These are phyloP conservation scores for Drosophila bocki DNA, from an alignment of 1,140 invertebrate genomes.

Conservation along the genomic window DNA sequence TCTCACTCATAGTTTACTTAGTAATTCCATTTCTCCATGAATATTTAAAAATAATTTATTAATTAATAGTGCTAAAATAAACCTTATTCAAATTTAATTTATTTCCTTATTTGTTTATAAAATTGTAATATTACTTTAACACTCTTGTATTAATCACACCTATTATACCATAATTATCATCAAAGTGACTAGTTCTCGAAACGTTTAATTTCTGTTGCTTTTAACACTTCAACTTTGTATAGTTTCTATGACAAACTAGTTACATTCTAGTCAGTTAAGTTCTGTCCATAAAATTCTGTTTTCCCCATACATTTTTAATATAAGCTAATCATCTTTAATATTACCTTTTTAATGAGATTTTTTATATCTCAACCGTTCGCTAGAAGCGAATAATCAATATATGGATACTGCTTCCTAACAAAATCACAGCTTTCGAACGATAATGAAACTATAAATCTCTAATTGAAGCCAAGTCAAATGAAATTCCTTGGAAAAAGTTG, in stretches of 20 bases:
- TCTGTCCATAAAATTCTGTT: slow-evolving; percentile 13
- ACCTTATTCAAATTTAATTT: background rate
- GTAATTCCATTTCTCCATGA: too few relatives aligned
- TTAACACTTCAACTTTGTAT: background rate
- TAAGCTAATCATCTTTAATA: slow-evolving; percentile 10
- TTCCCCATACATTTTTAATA: slow-evolving; percentile 1
- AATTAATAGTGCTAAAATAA: too few relatives aligned
- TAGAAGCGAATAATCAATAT: slow-evolving; percentile 22
- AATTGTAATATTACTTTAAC: background rate
- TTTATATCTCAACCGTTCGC: background rate
- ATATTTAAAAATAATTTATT: too few relatives aligned
- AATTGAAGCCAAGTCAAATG: slow-evolving; percentile 23
- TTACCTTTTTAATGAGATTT: slow-evolving; percentile 10
- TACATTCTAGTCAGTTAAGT: slow-evolving; percentile 6
- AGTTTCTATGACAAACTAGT: slow-evolving; percentile 14
- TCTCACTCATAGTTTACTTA: too few relatives aligned
- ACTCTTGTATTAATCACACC: background rate
- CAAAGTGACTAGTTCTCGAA: background rate
- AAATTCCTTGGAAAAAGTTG: slow-evolving; percentile 36
- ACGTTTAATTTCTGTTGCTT: background rate
- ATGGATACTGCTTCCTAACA: slow-evolving; percentile 3
- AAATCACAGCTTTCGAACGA: slow-evolving; percentile 21
- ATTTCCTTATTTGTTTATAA: background rate
- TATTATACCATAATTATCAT: background rate
- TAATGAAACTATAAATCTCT: slow-evolving; percentile 38